Conservation (phyloP, 1,140 invertebrate species). For the Paraescarpia echinospica region DNA sequence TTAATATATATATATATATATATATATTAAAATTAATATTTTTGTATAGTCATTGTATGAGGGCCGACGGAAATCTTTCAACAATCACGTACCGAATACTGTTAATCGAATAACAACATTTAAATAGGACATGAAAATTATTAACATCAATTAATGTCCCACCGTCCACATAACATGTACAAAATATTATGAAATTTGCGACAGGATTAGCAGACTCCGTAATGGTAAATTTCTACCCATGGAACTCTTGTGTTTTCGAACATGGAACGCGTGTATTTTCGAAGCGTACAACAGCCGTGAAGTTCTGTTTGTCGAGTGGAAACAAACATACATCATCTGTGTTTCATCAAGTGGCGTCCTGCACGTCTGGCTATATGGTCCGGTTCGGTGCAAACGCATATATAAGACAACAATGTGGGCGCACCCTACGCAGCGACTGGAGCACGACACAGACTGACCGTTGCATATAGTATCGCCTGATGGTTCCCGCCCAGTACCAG, state of each 20-base stretch:
- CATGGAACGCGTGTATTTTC: neutral
- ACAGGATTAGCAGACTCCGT: neutral
- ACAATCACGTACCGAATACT: too few relatives aligned
- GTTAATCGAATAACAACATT: too few relatives aligned
- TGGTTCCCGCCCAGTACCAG: too few relatives aligned
- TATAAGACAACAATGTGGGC: neutral
- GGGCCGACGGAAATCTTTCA: too few relatives aligned
- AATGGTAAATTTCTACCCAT: neutral
- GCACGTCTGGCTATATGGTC: neutral
- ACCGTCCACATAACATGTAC: neutral
- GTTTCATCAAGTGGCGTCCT: conserved; percentile 3
- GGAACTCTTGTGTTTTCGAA: neutral
- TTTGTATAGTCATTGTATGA: too few relatives aligned
- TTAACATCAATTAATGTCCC: too few relatives aligned
- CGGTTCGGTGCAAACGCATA: neutral
- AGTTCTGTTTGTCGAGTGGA: neutral
- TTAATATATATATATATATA: too few relatives aligned
- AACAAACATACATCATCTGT: neutral
- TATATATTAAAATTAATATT: too few relatives aligned
- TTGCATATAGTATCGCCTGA: neutral
- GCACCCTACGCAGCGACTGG: neutral
- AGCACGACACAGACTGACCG: neutral
- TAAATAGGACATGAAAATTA: too few relatives aligned
- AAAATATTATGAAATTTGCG: neutral
- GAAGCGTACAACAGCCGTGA: neutral